Base-by-base conservation (phyloP, 2,113 vertebrate species). In the Spilogale gracilis region DNA sequence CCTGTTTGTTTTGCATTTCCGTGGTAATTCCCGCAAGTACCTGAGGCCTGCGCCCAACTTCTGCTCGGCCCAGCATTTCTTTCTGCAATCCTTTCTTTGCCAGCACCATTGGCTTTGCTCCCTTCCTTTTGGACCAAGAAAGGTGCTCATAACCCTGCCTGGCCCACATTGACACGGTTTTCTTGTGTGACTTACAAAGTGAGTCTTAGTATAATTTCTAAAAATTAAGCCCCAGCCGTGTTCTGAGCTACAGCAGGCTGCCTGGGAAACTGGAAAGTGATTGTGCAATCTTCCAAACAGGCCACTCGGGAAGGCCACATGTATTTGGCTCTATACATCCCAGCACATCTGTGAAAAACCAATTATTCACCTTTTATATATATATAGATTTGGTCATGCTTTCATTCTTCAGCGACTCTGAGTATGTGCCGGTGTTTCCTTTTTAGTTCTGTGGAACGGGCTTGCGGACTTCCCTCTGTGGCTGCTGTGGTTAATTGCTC, bases 101-200 rank as follows among this genome's bases (percentile, higher is more conserved):
- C 38, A 12, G 11, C 30, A 25, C 4, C 16, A 3, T 20, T 25
- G 48, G 1, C 58, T 85, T 43, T 6, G 13, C 38, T 63, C 4
- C 52, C 18, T 17, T 20, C 50, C 16, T n/a, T 71, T 54, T 1
- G 1, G n/a, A 32, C 38, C 20, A 20, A n/a, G 50, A 84, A 69
- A 23, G 8, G 0, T 0, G 2, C 54, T 23, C 3, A 30, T 2
- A 45, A 23, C 30, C 14, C 23, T 58, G 10, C 74, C 63, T 2
- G 6, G 11, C 16, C 10, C 3, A 2, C 0, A 4, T 6, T 13
- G 16, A 56, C 50, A 23, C 13, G 1, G 2, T 58, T 92, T 83
- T 86, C 82, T 95, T 63, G 50, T 5, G 32, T 38, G 45, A 60
- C 32, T 65, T 81, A 17, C 9, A 58, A 65, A 56, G 38, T 7